phyloP scores from a whole-genome alignment of 2,888 invertebrate genomes.

The Tachina grossa region DNA sequence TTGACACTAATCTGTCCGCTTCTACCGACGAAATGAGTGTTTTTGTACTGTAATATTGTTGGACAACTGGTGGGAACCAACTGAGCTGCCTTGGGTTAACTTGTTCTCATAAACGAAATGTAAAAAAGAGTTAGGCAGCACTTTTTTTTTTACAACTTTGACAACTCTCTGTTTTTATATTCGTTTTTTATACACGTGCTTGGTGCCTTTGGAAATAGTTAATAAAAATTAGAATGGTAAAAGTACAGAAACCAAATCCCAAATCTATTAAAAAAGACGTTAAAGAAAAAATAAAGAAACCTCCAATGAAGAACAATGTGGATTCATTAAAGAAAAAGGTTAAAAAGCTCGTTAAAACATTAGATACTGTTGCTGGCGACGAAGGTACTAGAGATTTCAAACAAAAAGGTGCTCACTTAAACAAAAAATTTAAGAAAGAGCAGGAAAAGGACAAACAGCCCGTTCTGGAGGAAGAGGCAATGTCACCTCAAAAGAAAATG shows the following conservation, averaged over 20 bases:
- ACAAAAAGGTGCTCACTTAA: background rate
- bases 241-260: conserved; percentile 69
- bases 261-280: conserved; percentile 56
- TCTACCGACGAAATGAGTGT: no score
- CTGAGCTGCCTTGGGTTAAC: no score
- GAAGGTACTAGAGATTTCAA: background rate
- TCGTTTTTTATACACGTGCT: conserved; percentile 48
- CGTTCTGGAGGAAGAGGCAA: background rate
- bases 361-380: background rate
- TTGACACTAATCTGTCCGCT: no score
- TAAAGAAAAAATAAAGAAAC: background rate
- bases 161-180: background rate
- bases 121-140: background rate
- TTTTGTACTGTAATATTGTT: no score
- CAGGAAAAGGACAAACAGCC: background rate
- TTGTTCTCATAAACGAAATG: no score
- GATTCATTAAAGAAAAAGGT: background rate
- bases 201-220: conserved; percentile 15
- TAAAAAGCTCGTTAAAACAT: conserved; percentile 22
- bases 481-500: background rate
- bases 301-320: background rate
- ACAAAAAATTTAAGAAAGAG: background rate
- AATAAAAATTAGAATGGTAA: conserved; percentile 67
- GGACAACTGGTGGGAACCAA: no score
- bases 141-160: background rate